Conservation (phyloP, 2,113 vertebrate species). For the Lamprotornis superbus region DNA sequence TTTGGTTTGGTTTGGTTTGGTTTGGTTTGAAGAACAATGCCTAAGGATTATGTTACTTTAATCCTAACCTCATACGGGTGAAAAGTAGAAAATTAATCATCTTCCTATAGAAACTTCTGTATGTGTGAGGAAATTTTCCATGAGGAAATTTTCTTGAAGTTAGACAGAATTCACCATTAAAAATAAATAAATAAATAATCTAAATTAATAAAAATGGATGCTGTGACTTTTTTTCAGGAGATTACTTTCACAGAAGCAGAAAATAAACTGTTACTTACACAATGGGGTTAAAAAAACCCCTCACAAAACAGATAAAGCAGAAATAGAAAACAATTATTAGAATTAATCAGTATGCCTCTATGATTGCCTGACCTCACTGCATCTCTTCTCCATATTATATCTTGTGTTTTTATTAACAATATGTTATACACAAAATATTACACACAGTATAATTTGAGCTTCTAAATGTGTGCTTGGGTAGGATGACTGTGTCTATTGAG, state of each 20-base stretch:
- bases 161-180: neutral
- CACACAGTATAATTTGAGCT: neutral
- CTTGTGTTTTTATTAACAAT: conserved; percentile 6
- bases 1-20: neutral
- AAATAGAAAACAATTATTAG: neutral
- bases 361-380: neutral
- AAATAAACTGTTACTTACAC: neutral
- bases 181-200: neutral
- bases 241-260: neutral
- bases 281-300: neutral
- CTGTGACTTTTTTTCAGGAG: neutral
- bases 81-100: conserved; percentile 1
- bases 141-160: neutral
- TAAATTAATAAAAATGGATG: neutral
- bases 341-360: neutral
- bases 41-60: neutral
- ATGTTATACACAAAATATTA: conserved; percentile 39
- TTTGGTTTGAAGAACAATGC: neutral
- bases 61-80: neutral
- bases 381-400: neutral
- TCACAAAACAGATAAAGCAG: neutral
- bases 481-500: conserved; percentile 21
- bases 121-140: neutral
- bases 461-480: neutral
- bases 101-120: neutral